phyloP scores from a whole-genome alignment of 2,888 invertebrate genomes.

The Fissipunctia ypsillon region DNA sequence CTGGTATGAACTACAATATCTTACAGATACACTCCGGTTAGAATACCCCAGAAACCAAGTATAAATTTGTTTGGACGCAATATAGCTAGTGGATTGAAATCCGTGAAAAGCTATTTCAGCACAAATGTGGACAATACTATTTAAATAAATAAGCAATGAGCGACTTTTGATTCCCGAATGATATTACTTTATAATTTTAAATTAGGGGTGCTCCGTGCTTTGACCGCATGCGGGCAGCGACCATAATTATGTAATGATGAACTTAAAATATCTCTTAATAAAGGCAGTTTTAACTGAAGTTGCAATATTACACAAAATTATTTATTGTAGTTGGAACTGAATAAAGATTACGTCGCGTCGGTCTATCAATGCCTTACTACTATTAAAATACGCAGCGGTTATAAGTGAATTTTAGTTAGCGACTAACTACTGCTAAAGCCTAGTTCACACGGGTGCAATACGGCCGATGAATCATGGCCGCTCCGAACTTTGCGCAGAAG shows the following conservation, averaged over 20 bases:
- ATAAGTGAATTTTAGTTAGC: background rate
- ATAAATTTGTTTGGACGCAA: background rate
- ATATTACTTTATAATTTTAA: constrained; percentile 16
- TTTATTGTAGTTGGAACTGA: background rate
- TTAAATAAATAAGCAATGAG: background rate
- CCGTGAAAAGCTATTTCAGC: background rate
- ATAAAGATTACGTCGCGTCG: background rate
- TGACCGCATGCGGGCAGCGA: constrained; percentile 15
- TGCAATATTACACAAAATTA: background rate
- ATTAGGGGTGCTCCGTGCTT: background rate
- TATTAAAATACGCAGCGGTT: background rate
- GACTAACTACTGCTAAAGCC: background rate
- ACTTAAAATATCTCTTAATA: background rate
- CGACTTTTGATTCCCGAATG: constrained; percentile 4
- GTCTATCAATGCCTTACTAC: background rate
- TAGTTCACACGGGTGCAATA: background rate
- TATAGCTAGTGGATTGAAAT: background rate
- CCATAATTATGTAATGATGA: background rate
- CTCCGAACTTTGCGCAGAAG: too few species aligned
- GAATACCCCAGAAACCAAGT: background rate
- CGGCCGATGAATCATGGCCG: too few species aligned
- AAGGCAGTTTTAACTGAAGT: background rate
- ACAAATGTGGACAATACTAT: constrained; percentile 2
- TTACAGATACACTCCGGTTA: background rate
- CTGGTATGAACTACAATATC: constrained; percentile 5